Percentiles rank a stretch among this genome's conserved stretches.
phyloP scores from a whole-genome alignment of 2,888 invertebrate genomes.

The Hybos culiciformis region DNA sequence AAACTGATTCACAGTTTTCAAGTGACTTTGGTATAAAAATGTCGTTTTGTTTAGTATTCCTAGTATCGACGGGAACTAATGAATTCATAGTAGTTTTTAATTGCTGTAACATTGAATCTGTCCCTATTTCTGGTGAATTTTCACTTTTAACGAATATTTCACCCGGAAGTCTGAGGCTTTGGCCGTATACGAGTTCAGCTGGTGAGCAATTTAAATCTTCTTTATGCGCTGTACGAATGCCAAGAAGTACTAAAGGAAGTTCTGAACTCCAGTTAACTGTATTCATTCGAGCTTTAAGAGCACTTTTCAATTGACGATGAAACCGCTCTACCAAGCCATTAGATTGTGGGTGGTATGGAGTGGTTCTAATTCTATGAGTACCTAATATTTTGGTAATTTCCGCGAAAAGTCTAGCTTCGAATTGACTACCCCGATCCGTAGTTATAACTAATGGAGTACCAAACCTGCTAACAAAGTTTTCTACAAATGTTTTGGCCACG shows the following conservation, averaged over 20 bases:
- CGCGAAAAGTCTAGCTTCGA: constrained; percentile 6
- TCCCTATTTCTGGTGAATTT: no score
- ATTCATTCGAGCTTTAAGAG: constrained; percentile 1
- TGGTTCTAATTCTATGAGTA: neutral
- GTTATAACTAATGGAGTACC: constrained; percentile 11
- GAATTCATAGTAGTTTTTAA: no score
- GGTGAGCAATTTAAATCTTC: constrained; percentile 7
- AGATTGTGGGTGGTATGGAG: constrained; percentile 5
- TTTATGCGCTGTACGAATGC: constrained; percentile 9
- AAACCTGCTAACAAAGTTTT: constrained; percentile 10
- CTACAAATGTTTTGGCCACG: constrained; percentile 7
- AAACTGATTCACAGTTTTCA: neutral
- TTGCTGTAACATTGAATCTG: no score
- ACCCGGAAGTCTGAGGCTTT: neutral
- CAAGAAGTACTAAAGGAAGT: constrained; percentile 8
- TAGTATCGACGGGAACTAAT: no score
- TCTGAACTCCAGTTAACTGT: constrained; percentile 6
- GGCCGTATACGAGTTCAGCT: constrained; percentile 4
- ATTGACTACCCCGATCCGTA: constrained; percentile 12
- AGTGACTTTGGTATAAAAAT: no score
- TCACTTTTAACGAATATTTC: no score
- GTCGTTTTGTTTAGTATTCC: no score
- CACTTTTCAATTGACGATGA: constrained; percentile 8
- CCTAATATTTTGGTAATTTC: constrained; percentile 4
- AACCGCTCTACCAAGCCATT: constrained; percentile 8